These are phyloP conservation scores for Homarus americanus DNA, from an alignment of 1,140 invertebrate species.

Conservation along the genomic window DNA sequence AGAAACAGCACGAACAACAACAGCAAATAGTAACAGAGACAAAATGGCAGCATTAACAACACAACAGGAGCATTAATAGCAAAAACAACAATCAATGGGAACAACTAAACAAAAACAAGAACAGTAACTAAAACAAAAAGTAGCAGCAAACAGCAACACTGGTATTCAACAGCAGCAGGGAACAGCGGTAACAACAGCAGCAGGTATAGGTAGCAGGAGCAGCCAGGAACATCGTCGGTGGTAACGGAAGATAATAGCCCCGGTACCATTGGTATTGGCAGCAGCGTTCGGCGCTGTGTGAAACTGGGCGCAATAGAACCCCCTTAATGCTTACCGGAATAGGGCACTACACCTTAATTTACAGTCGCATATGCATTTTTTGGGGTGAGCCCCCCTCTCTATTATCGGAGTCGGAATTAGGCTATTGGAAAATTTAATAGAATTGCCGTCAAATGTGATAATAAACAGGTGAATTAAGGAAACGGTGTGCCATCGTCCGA, in stretches of 20 bases:
- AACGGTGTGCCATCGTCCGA: conserved; percentile 35
- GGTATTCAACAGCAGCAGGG: not conserved
- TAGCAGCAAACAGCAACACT: not conserved
- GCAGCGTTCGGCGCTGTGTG: conserved; percentile 55
- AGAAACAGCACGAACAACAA: not conserved
- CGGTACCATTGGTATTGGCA: conserved; percentile 58
- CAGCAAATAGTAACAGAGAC: not conserved
- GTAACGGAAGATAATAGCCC: conserved; percentile 63
- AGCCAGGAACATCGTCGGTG: conserved; percentile 24
- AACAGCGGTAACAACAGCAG: not conserved
- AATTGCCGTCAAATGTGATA: conserved; percentile 56
- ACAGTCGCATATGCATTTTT: conserved; percentile 66
- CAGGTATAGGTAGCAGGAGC: not conserved
- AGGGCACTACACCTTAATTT: conserved; percentile 66
- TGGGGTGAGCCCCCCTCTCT: conserved; percentile 30
- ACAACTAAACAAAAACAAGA: not conserved
- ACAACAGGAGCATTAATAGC: not conserved
- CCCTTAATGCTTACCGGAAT: conserved; percentile 64
- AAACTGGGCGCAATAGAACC: conserved; percentile 59
- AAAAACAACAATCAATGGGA: not conserved
- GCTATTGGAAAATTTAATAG: conserved; percentile 71
- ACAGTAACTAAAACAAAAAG: not conserved
- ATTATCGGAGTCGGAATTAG: conserved; percentile 69
- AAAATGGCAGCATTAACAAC: not conserved
- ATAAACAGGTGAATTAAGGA: conserved; percentile 64